Conservation (phyloP, 1,140 invertebrate species). For the Brachionus asplanchnoidis region DNA sequence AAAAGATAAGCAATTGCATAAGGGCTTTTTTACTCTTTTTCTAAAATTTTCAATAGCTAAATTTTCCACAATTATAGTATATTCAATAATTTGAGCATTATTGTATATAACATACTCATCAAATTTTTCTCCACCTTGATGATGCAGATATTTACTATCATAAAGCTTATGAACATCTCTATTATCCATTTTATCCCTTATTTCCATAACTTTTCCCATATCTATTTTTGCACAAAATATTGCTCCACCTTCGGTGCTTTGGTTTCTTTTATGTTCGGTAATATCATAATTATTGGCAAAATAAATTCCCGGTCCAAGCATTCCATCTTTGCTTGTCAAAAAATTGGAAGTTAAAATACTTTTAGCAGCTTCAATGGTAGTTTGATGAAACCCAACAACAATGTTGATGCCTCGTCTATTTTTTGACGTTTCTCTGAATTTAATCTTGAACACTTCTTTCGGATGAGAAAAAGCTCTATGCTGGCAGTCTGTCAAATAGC, state of each 20-base stretch:
- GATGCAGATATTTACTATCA: slow-evolving; percentile 7
- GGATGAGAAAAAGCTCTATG: slow-evolving; percentile 24
- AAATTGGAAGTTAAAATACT: background rate
- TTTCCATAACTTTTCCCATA: background rate
- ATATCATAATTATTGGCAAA: slow-evolving; percentile 33
- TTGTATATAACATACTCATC: slow-evolving; percentile 19
- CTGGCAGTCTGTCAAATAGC: background rate
- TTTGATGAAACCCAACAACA: background rate
- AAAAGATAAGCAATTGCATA: background rate
- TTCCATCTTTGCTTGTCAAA: slow-evolving; percentile 18
- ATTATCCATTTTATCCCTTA: background rate
- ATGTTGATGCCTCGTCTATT: background rate
- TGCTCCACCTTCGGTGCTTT: slow-evolving; percentile 2
- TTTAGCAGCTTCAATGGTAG: background rate
- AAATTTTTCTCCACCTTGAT: slow-evolving; percentile 17
- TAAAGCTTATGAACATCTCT: background rate
- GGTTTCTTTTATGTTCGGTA: slow-evolving; percentile 22
- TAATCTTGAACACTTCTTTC: slow-evolving; percentile 13
- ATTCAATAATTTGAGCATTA: slow-evolving; percentile 15
- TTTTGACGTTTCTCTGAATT: background rate
- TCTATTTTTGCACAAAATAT: slow-evolving; percentile 25
- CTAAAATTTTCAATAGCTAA: background rate
- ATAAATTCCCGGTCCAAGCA: slow-evolving; percentile 7
- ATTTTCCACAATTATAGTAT: background rate
- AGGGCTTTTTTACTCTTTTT: background rate